Conservation (phyloP, 2,113 vertebrate species). For the Otis tarda region DNA sequence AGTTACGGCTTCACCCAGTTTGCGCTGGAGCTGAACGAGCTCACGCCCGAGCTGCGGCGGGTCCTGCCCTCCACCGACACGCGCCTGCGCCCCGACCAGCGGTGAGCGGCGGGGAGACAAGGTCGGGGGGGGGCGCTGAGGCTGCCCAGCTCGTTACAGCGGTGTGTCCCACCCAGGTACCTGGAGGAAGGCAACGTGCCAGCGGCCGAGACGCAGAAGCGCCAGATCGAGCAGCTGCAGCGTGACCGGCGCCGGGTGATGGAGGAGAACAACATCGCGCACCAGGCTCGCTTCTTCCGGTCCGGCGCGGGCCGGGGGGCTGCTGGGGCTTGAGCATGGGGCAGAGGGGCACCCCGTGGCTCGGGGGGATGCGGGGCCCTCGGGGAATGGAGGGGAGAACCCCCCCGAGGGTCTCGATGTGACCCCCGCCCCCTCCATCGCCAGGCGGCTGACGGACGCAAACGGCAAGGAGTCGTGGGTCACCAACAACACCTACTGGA, state of each 20-base stretch:
- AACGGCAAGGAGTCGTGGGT: slow-evolving; percentile 86
- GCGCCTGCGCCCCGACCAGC: slow-evolving; percentile 88
- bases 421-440: background rate
- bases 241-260: slow-evolving; percentile 86
- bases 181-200: slow-evolving; percentile 87
- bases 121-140: background rate
- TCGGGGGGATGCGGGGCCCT: background rate
- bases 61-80: slow-evolving; percentile 88
- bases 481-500: slow-evolving; percentile 88
- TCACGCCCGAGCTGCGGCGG: slow-evolving; percentile 78
- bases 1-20: slow-evolving; percentile 90
- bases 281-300: slow-evolving; percentile 90
- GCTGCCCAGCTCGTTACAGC: background rate
- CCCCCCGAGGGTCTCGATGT: too few species aligned
- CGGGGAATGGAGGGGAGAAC: background rate
- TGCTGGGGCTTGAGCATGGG: background rate
- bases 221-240: slow-evolving; percentile 89
- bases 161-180: slow-evolving; percentile 68
- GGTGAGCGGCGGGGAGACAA: slow-evolving; percentile 62
- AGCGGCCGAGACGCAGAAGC: slow-evolving; percentile 86
- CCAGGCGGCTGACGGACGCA: slow-evolving; percentile 79
- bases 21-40: slow-evolving; percentile 89
- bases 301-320: background rate
- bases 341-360: accelerated
- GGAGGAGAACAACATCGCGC: slow-evolving; percentile 84